Percentiles rank a stretch among this genome's conserved stretches.
Evolutionary conservation across 2,797 vertebrate genomes (phyloP).

Genomic region (Caiman crocodilus): DNA sequence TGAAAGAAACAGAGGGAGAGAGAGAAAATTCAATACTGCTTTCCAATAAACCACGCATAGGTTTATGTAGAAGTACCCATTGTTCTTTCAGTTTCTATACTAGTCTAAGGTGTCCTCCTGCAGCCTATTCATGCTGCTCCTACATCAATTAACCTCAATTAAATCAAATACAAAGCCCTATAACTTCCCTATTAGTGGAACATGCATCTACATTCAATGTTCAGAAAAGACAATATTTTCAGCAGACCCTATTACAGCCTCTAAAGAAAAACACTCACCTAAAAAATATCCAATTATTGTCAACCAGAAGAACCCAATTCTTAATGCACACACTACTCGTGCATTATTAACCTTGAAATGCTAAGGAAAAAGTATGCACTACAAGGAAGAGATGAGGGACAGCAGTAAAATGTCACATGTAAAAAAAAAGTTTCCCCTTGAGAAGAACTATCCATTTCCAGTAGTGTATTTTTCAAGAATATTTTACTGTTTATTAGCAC

Average conservation of each 20-base stretch:
- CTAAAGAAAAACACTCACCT: neutral
- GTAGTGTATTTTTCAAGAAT: neutral
- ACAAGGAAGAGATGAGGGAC: neutral
- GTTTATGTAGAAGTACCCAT: neutral
- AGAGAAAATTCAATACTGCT: neutral
- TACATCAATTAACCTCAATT: conserved; percentile 4
- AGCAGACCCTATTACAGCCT: neutral
- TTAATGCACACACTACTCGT: neutral
- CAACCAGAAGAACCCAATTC: neutral
- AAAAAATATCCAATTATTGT: neutral
- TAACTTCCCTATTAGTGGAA: neutral
- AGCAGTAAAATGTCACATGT: neutral
- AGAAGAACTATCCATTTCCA: neutral
- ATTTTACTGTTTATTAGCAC: neutral
- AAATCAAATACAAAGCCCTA: neutral
- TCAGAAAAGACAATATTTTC: conserved; percentile 5
- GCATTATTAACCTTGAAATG: conserved; percentile 13
- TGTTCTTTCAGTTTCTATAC: conserved; percentile 2
- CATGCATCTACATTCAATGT: neutral
- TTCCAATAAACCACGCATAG: neutral
- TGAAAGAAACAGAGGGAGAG: neutral
- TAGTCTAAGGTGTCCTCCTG: neutral
- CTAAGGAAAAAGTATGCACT: neutral
- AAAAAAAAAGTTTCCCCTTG: neutral
- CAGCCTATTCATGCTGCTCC: neutral